Evolutionary conservation across 2,113 vertebrate species (phyloP).

Genomic region (Malaclemys terrapin): DNA sequence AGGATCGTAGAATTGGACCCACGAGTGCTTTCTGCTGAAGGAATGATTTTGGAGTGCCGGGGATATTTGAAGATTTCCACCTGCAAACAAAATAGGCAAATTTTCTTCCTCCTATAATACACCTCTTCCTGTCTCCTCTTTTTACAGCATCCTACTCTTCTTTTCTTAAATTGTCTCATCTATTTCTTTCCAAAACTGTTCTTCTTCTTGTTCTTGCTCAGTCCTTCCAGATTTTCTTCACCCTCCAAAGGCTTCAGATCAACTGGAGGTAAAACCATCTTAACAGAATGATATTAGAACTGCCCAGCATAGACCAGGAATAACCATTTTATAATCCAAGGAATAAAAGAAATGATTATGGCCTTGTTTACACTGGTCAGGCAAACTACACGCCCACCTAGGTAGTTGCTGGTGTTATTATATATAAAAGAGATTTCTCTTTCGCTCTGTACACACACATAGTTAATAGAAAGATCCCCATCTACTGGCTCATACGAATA

Average conservation of each 20-base stretch:
- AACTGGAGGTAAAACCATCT: not conserved
- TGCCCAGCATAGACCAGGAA: not conserved
- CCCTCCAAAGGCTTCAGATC: not conserved
- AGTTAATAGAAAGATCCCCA: not conserved
- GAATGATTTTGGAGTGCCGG: not conserved
- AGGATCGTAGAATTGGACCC: not conserved
- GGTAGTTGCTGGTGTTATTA: not conserved
- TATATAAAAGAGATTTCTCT: not conserved
- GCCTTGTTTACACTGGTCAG: not conserved
- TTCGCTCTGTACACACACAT: not conserved
- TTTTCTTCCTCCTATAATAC: not conserved
- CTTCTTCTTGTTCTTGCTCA: not conserved
- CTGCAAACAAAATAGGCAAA: not conserved
- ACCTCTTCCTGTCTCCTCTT: not conserved
- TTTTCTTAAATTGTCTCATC: not conserved
- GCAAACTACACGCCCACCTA: not conserved
- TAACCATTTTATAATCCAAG: not conserved
- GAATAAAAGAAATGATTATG: not conserved
- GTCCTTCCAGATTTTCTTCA: not conserved
- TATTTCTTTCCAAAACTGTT: not conserved
- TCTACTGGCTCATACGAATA: not conserved
- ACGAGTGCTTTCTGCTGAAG: not conserved
- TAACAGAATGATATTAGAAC: not conserved
- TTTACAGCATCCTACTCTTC: not conserved
- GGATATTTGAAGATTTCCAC: not conserved